Conservation (phyloP, 2,797 vertebrate species). For the Acomys russatus region DNA sequence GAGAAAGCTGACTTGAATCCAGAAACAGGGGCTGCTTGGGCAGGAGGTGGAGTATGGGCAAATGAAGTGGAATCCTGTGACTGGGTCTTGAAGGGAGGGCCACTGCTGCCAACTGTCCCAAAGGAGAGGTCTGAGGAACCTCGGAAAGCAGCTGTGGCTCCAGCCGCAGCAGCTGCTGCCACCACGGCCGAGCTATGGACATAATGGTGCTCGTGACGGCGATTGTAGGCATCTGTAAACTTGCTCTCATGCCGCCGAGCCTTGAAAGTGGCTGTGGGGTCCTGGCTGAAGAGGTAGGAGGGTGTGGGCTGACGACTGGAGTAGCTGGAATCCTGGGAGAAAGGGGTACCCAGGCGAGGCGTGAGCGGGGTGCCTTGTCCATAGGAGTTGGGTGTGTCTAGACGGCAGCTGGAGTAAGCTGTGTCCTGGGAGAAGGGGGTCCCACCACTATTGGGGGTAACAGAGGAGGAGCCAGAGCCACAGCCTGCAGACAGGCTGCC, state of each 20-base stretch:
- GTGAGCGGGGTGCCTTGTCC: constrained; percentile 95
- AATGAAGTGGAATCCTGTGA: constrained; percentile 90
- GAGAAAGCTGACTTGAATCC: constrained; percentile 95
- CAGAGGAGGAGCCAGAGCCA: constrained; percentile 89
- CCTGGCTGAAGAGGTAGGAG: constrained; percentile 94
- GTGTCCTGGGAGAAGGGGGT: constrained; percentile 98
- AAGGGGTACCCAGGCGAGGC: constrained; percentile 95
- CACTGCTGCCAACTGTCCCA: not conserved
- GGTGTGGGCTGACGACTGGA: constrained; percentile 98
- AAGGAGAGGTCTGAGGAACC: constrained; percentile 88
- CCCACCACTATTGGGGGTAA: constrained; percentile 93
- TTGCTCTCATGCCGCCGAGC: constrained; percentile 95
- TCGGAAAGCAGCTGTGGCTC: constrained; percentile 80
- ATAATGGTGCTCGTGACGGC: constrained; percentile 95
- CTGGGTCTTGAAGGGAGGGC: constrained; percentile 89
- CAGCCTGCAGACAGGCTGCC: constrained; percentile 88
- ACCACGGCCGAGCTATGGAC: constrained; percentile 92
- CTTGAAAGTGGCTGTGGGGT: constrained; percentile 92
- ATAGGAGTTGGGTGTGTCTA: constrained; percentile 97
- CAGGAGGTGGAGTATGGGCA: constrained; percentile 92
- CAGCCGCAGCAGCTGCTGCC: not conserved
- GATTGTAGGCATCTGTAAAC: constrained; percentile 98
- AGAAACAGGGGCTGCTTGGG: constrained; percentile 86
- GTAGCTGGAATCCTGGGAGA: constrained; percentile 98
- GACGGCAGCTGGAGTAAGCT: constrained; percentile 96